Conservation (phyloP, 2,888 invertebrate species). For the Callosobruchus maculatus region DNA sequence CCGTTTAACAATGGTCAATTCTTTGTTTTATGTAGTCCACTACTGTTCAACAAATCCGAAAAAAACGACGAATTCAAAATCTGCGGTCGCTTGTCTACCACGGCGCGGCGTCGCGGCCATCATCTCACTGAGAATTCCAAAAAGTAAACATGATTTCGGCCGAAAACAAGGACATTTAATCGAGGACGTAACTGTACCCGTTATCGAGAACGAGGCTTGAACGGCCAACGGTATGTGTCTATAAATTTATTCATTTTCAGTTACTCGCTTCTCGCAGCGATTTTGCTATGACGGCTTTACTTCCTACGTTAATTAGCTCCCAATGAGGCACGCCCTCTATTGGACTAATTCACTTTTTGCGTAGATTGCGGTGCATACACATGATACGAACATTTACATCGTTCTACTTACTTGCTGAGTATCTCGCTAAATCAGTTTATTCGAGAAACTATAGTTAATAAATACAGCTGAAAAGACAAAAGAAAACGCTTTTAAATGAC, state of each 20-base stretch:
- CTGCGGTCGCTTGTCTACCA: background rate
- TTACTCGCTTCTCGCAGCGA: background rate
- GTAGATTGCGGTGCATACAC: no score
- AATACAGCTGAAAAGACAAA: no score
- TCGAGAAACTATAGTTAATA: no score
- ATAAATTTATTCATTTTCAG: background rate
- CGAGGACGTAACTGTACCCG: constrained; percentile 10
- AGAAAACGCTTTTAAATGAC: no score
- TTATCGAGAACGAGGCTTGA: constrained; percentile 6
- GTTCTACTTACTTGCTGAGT: no score
- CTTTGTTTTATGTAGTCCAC: background rate
- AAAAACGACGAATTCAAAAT: background rate
- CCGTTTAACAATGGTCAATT: no score
- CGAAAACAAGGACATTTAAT: constrained; percentile 11
- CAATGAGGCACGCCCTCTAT: background rate
- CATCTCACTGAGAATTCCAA: background rate
- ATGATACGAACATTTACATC: no score
- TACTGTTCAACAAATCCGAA: background rate
- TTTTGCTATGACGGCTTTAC: background rate
- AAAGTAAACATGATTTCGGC: constrained; percentile 6
- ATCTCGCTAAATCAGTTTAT: no score
- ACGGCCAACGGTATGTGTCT: background rate
- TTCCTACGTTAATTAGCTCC: background rate
- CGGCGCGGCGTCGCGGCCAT: background rate
- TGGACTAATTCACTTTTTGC: background rate